These are phyloP conservation scores for Betta splendens DNA, from an alignment of 2,797 vertebrate genomes.

Conservation along the genomic window DNA sequence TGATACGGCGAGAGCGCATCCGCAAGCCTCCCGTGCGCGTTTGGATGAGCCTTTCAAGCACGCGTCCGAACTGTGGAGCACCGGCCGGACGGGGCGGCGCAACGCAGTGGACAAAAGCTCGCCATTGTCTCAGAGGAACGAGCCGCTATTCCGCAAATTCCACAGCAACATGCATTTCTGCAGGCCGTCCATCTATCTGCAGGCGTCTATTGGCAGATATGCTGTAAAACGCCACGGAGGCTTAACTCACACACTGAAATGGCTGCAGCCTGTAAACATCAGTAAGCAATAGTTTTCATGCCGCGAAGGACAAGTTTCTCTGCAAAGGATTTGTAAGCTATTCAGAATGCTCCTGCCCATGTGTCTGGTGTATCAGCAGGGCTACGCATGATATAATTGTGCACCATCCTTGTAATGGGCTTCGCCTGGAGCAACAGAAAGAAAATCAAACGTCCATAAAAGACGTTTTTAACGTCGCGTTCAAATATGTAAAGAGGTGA, in stretches of 20 bases:
- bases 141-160: not conserved
- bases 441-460: slow-evolving; percentile 26
- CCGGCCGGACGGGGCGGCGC: not conserved
- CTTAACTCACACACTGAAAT: slow-evolving; percentile 12
- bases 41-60: not conserved
- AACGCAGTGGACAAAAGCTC: not conserved
- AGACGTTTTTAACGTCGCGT: slow-evolving; percentile 34
- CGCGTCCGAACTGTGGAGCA: not conserved
- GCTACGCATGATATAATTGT: slow-evolving; percentile 42
- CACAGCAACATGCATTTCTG: not conserved
- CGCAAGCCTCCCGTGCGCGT: not conserved
- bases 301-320: slow-evolving; percentile 23
- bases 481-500: slow-evolving; percentile 30
- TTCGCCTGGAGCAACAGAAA: slow-evolving; percentile 22
- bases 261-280: slow-evolving; percentile 16
- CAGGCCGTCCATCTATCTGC: not conserved
- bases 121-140: not conserved
- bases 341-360: slow-evolving; percentile 15
- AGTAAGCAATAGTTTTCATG: slow-evolving; percentile 14
- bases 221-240: not conserved
- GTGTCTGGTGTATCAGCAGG: slow-evolving; percentile 10
- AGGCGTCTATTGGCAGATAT: not conserved
- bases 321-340: slow-evolving; percentile 22
- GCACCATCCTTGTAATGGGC: slow-evolving; percentile 50
- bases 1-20: not conserved